phyloP scores from a whole-genome alignment of 2,113 vertebrate species.

The Euleptes europaea region DNA sequence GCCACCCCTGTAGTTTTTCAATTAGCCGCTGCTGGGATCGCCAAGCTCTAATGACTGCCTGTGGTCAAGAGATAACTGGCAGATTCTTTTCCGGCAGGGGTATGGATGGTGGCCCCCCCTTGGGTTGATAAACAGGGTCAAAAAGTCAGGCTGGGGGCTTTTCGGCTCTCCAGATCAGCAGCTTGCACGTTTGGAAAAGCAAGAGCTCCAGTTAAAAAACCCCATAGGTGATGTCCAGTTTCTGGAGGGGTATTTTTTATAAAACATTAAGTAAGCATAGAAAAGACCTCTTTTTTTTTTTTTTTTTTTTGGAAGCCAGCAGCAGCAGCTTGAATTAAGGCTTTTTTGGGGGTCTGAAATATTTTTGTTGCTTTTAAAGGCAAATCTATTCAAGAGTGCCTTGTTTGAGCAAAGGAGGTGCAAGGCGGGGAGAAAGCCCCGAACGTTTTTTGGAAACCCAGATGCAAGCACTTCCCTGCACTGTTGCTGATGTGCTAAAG shows the following conservation, averaged over 20 bases:
- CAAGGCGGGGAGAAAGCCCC: no score
- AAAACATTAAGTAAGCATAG: no score
- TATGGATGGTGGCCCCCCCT: not conserved
- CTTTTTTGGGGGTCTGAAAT: not conserved
- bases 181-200: not conserved
- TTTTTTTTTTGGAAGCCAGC: no score
- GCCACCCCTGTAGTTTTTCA: not conserved
- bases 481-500: no score
- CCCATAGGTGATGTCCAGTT: not conserved
- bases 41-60: conserved; percentile 29
- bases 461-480: not conserved
- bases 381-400: not conserved
- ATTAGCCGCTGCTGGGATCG: not conserved
- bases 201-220: not conserved
- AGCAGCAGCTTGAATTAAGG: not conserved
- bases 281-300: no score
- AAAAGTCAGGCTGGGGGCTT: no score
- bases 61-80: conserved; percentile 26
- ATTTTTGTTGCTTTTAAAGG: no score
- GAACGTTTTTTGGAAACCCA: not conserved
- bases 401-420: not conserved
- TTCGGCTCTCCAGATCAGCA: not conserved
- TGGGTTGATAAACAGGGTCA: not conserved
- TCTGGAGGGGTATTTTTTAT: no score
- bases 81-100: not conserved